Base-by-base conservation (phyloP, 2,888 invertebrate species). In the Acanthosepion pharaonis region DNA sequence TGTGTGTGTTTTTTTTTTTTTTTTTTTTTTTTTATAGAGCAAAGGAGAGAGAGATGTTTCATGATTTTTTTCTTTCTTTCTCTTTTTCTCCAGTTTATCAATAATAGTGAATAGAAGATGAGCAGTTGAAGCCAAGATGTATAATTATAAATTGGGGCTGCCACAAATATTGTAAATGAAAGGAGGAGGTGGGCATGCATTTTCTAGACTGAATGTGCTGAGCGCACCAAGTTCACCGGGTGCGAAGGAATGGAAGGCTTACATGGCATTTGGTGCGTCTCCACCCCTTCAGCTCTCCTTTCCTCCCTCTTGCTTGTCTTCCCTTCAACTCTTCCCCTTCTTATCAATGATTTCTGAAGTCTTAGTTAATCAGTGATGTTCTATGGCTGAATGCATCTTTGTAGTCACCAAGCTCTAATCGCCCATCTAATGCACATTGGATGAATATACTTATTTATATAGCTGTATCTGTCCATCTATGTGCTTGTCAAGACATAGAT, bases 161-260 rank as follows among this genome's bases (percentile, higher is more conserved):
- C 33, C 78, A 78, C 78, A 78, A 78, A 78, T 78, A 78, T 78
- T n/a, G 78, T n/a, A n/a, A 78, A n/a, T 78, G 78, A n/a, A 78
- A 78, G 78, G 78, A 64, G 64, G 23, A n/a, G 78, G 78, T 78
- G n/a, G 78, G 78, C 78, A 78, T 33, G n/a, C 78, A n/a, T 78
- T 78, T 78, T 78, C n/a, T 78, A 78, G 78, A 78, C n/a, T 33
- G 78, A 78, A 78, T 78, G 78, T 78, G 78, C 78, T 78, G 78
- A 78, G 78, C 78, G 78, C 78, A 78, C 78, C 59, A 78, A 33
- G 78, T 78, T 78, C 78, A 78, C 78, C 33, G 78, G 78, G 78
- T 78, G 78, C 78, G n/a, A n/a, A 78, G 78, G 78, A 78, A 78
- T 78, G 78, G 78, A 78, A n/a, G 78, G 78, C 78, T 78, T 78